phyloP scores from a whole-genome alignment of 2,113 vertebrate genomes.

The Promerops cafer region DNA sequence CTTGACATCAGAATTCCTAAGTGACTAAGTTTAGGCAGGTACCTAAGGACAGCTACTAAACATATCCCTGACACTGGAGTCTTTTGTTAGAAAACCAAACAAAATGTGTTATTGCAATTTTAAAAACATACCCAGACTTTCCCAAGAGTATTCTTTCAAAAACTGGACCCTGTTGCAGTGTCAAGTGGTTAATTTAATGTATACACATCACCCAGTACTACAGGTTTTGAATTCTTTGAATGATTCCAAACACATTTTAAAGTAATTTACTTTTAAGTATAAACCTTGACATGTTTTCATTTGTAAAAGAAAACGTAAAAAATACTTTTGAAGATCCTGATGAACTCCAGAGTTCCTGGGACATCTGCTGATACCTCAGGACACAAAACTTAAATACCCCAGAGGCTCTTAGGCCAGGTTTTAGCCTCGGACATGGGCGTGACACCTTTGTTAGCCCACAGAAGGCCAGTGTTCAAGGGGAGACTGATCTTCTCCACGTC shows the following conservation, averaged over 20 bases:
- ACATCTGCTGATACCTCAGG: rapidly evolving
- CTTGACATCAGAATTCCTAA: background rate
- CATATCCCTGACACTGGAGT: background rate
- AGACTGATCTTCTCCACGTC: background rate
- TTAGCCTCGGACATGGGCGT: rapidly evolving
- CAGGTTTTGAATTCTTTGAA: background rate
- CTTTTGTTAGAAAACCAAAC: background rate
- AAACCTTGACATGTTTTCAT: background rate
- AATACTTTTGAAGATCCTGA: background rate
- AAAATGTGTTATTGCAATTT: background rate
- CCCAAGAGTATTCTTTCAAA: background rate
- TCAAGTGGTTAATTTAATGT: background rate
- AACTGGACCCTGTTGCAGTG: background rate
- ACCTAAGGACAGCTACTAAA: background rate
- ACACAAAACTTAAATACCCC: rapidly evolving
- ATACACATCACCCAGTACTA: background rate
- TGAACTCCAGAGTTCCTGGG: background rate
- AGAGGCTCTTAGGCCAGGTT: background rate
- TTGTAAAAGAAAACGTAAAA: background rate
- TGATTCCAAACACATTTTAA: background rate
- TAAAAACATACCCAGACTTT: background rate
- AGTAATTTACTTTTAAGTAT: background rate
- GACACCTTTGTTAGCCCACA: background rate
- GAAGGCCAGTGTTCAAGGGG: rapidly evolving
- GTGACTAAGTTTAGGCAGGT: background rate